Percentiles rank a stretch among this genome's conserved stretches.
Conservation (phyloP, 2,113 vertebrate genomes). For the Emberiza fucata region DNA sequence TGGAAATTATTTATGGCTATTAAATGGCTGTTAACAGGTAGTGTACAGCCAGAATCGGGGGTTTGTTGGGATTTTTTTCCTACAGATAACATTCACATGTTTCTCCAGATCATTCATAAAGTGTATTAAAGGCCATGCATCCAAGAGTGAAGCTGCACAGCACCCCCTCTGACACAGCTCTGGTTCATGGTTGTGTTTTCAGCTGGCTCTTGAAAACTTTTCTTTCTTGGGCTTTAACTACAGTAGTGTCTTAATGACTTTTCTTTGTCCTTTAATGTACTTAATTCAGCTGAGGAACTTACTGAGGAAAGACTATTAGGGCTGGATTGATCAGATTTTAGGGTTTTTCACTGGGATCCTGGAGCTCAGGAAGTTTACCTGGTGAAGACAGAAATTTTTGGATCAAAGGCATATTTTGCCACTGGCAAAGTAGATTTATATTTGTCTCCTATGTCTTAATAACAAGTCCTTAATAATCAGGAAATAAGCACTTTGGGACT, state of each 20-base stretch:
- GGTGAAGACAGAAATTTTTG: neutral
- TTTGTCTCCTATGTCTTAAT: neutral
- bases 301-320: neutral
- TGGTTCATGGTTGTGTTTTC: neutral
- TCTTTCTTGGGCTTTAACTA: neutral
- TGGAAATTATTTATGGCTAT: neutral
- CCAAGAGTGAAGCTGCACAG: neutral
- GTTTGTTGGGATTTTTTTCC: neutral
- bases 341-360: neutral
- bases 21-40: neutral
- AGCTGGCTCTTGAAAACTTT: neutral
- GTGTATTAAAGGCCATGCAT: neutral
- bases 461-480: neutral
- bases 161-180: neutral
- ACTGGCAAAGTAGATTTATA: neutral
- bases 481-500: neutral
- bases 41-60: neutral
- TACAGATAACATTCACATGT: neutral
- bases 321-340: neutral
- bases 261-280: neutral
- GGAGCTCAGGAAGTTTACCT: neutral
- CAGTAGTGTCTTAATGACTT: neutral
- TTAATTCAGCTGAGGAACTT: neutral
- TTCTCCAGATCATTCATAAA: neutral
- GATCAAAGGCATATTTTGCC: neutral